Evolutionary conservation across 2,113 vertebrate genomes (phyloP), one percentile per base, ranked within the genome.

Genomic region (Myotis lucifugus): DNA sequence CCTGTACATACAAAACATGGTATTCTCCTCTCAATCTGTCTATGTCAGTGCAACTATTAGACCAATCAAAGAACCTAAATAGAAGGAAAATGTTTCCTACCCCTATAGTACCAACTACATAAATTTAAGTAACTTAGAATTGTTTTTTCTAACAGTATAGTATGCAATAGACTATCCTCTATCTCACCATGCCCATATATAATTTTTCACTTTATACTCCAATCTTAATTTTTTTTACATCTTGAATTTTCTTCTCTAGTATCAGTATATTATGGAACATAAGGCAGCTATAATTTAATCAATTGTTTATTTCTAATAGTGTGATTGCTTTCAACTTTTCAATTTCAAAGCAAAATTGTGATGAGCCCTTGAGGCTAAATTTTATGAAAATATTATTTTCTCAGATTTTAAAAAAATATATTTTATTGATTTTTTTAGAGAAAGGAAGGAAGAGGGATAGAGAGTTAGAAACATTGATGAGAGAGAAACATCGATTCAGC

Each of bases 241-340:
- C n/a, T 7, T 76, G 21, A 70, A 32, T 8, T 86, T 84, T 59
- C 14, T 79, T 91, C 11, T 59, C 3, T 52, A 32, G 2, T 73
- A 21, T 42, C 84, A 27, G 11, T 61, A 67, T 25, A 40, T 1
- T 64, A n/a, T 10, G 48, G 0, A 32, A 76, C 2, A 59, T 21
- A 46, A 54, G 37, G 29, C 32, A 9, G 5, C 34, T 8, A 81
- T 29, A 34, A 66, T 46, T 85, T 70, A 46, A 61, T 67, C 1
- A 66, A 7, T 23, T 61, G 0, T n/a, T 81, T 27, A 25, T 18
- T 91, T 50, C 3, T 32, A 4, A 83, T 52, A 73, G 52, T 40
- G 4, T 48, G 13, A 73, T 79, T 95, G 0, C 11, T 83, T 85
- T 95, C 21, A 96, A 74, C 1, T 52, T 84, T 93, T 91, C 59